These are phyloP conservation scores for Tapirus terrestris DNA, from an alignment of 2,113 vertebrate species.

Conservation along the genomic window DNA sequence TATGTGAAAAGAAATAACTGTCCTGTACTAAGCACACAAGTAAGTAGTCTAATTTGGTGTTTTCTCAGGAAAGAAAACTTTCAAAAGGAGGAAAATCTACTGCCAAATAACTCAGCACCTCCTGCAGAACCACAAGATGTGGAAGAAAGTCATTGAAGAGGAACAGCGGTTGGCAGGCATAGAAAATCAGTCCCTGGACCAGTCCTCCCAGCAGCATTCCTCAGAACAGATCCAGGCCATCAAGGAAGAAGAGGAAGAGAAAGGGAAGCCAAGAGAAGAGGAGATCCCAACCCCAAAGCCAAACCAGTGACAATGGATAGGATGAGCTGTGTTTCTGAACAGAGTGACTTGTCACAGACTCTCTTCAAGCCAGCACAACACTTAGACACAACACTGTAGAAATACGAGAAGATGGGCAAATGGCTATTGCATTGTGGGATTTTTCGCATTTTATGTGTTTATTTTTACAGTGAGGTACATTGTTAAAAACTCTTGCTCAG, in stretches of 20 bases:
- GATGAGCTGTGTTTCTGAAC: conserved; percentile 84
- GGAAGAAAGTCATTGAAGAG: conserved; percentile 96
- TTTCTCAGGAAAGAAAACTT: conserved; percentile 90
- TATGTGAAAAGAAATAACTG: not conserved
- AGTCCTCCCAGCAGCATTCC: conserved; percentile 84
- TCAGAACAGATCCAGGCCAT: conserved; percentile 95
- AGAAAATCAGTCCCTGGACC: conserved; percentile 83
- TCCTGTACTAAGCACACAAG: not conserved
- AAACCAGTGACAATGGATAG: conserved; percentile 83
- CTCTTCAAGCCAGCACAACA: conserved; percentile 96
- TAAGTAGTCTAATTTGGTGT: conserved; percentile 8
- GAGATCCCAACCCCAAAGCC: conserved; percentile 80
- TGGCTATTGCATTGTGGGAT: conserved; percentile 81
- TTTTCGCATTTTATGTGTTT: conserved; percentile 60
- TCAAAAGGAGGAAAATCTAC: conserved; percentile 94
- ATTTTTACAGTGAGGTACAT: conserved; percentile 85
- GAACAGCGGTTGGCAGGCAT: conserved; percentile 86
- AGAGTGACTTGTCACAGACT: conserved; percentile 87
- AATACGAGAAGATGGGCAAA: conserved; percentile 92
- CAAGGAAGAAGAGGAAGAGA: conserved; percentile 95
- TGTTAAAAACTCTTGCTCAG: conserved; percentile 84
- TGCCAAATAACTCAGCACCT: conserved; percentile 97
- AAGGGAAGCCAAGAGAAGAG: conserved; percentile 84
- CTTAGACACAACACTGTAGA: conserved; percentile 99
- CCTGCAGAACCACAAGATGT: conserved; percentile 98